Evolutionary conservation across 2,113 vertebrate genomes (phyloP).

Genomic region (Clupea harengus): DNA sequence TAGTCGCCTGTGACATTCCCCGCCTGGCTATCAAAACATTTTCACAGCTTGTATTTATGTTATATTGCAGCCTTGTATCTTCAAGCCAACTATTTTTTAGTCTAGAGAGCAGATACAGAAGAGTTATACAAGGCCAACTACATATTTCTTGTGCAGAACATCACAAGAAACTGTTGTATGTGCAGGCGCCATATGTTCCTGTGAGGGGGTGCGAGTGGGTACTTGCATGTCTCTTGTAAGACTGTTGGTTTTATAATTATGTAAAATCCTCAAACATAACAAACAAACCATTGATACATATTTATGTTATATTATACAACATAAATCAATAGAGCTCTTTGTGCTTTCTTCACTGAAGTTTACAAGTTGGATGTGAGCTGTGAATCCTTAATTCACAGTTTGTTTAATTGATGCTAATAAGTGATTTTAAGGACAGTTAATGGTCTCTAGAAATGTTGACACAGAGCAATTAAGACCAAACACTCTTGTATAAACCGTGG

Average conservation of each 20-base stretch:
- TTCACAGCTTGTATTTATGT: neutral
- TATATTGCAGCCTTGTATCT: neutral
- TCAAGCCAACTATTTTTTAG: neutral
- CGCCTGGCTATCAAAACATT: neutral
- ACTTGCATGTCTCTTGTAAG: neutral
- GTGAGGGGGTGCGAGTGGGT: neutral
- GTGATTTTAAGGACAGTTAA: conserved; percentile 46
- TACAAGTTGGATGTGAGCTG: conserved; percentile 9
- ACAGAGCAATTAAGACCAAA: conserved; percentile 36
- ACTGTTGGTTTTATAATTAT: neutral
- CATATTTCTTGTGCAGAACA: neutral
- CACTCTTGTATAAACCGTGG: conserved; percentile 29
- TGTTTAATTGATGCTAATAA: conserved; percentile 24
- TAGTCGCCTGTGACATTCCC: neutral
- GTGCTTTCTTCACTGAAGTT: neutral
- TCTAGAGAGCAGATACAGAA: neutral
- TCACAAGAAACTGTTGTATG: neutral
- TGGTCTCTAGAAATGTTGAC: conserved; percentile 45
- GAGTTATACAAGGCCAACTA: neutral
- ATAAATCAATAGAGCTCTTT: neutral
- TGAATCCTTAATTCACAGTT: neutral
- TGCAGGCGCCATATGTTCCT: neutral
- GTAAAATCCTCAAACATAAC: neutral
- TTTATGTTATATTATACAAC: neutral
- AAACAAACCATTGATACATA: neutral